Base-by-base conservation (phyloP, 2,888 invertebrate species). In the Hecatera dysodea region DNA sequence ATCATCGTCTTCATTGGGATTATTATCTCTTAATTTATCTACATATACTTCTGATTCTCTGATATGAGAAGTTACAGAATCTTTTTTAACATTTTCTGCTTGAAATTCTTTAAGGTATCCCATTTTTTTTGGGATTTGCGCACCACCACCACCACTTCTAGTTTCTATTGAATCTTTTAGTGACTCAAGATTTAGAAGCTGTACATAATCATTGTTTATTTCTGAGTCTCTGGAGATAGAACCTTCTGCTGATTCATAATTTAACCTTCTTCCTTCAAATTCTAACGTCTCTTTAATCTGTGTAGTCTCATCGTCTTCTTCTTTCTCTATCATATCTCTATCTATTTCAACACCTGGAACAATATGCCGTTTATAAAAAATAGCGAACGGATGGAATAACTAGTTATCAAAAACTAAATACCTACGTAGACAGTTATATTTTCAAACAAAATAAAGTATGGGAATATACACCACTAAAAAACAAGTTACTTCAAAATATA, bases 331-430 rank as follows among this genome's bases (percentile, higher is more conserved):
- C 22, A 64, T n/a, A n/a, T n/a, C n/a, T n/a, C n/a, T n/a, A n/a
- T 76, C 72, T 29, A 72, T 68, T 61, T 68, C 57, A 55, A 78
- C 52, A 44, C 68, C 80, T 81, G 52, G 19, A 80, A 80, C 6
- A 65, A 64, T 1, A 44, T 15, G 1, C 15, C 2, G 50, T 53
- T 55, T 39, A 15, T 29, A 59, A 19, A 36, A 12, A n/a, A n/a
- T n/a, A n/a, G n/a, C n/a, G n/a, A n/a, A n/a, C n/a, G n/a, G n/a
- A 48, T 33, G 7, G 17, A 22, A 6, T 11, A 55, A n/a, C n/a
- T 24, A 15, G 7, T 67, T 22, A 17, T 46, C 17, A 1, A 27
- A 15, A 66, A 61, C 11, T 33, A 9, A 44, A 46, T 15, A 29
- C n/a, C 12, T 19, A 29, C n/a, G 19, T 19, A 9, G 11, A 4